A percentile compares a stretch with the other conserved stretches of the same genome.
Conservation (phyloP, 2,113 vertebrate species). For the Hoplias malabaricus region DNA sequence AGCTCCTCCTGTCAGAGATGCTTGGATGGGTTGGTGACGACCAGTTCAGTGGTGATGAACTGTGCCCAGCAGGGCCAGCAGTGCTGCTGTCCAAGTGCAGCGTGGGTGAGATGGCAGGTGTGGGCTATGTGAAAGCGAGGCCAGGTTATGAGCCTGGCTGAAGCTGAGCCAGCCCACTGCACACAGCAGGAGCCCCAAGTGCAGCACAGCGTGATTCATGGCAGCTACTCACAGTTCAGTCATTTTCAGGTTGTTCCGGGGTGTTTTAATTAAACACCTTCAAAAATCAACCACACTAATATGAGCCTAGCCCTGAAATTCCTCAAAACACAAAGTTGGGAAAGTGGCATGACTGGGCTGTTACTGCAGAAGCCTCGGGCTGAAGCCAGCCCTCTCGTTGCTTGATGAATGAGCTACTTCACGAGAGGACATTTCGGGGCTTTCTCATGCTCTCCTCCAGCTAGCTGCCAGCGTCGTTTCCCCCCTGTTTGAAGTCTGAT, state of each 20-base stretch:
- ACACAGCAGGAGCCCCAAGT: slow-evolving; percentile 25
- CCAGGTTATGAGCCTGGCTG: slow-evolving; percentile 39
- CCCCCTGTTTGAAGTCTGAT: slow-evolving; percentile 62
- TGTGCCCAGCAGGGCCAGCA: background rate
- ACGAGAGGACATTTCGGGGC: slow-evolving; percentile 53
- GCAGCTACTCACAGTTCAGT: slow-evolving; percentile 38
- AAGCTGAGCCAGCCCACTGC: slow-evolving; percentile 37
- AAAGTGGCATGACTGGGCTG: slow-evolving; percentile 8
- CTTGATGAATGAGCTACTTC: slow-evolving; percentile 61
- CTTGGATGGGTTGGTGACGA: slow-evolving; percentile 17
- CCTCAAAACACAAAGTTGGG: slow-evolving; percentile 25
- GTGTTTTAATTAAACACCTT: slow-evolving; percentile 57
- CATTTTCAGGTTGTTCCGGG: slow-evolving; percentile 41
- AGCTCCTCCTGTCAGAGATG: background rate
- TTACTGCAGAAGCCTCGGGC: slow-evolving; percentile 40
- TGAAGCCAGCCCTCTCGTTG: slow-evolving; percentile 49
- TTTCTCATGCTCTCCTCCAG: slow-evolving; percentile 50
- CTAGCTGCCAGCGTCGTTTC: slow-evolving; percentile 63
- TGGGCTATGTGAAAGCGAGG: slow-evolving; percentile 39
- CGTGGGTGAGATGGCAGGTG: slow-evolving; percentile 48
- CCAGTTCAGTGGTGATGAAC: slow-evolving; percentile 30
- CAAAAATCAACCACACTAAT: slow-evolving; percentile 33
- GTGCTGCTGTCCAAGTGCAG: slow-evolving; percentile 32
- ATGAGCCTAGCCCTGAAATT: slow-evolving; percentile 33
- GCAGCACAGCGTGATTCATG: slow-evolving; percentile 44